phyloP scores from a whole-genome alignment of 2,888 invertebrate genomes.

The Mimachlamys varia region DNA sequence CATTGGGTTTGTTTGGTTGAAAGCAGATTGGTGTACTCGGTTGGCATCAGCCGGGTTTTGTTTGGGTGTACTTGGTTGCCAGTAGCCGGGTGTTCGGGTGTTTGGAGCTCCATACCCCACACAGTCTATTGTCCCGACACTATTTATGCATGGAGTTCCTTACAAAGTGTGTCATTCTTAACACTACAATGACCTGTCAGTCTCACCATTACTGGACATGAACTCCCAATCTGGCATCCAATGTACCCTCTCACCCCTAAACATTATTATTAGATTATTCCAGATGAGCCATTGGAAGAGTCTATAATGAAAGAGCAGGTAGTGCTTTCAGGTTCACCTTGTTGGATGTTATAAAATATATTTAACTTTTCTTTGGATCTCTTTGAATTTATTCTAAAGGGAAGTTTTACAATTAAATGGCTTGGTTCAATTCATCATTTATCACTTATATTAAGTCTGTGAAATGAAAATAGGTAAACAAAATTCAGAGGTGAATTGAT shows the following conservation, averaged over 20 bases:
- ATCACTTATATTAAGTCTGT: not conserved
- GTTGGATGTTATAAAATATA: not conserved
- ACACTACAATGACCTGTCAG: conserved; percentile 12
- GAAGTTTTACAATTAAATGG: not conserved
- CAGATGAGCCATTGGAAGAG: not conserved
- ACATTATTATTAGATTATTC: not conserved
- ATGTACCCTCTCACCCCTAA: not conserved
- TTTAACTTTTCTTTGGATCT: not conserved
- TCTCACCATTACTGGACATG: conserved; percentile 1
- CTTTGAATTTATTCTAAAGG: not conserved
- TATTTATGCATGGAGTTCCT: not conserved
- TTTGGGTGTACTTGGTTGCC: not conserved
- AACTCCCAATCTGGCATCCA: not conserved
- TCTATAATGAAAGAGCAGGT: not conserved
- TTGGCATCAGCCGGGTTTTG: not conserved
- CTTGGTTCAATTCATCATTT: not conserved
- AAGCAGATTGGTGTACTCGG: not conserved
- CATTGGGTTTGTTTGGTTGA: not conserved
- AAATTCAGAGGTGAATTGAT: not conserved
- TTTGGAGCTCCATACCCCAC: not conserved
- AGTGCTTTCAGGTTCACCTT: not conserved
- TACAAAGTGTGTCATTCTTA: not conserved
- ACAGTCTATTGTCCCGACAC: not conserved
- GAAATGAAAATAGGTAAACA: not conserved
- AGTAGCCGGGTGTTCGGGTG: conserved; percentile 13